Conservation (phyloP, 2,888 invertebrate genomes). For the Subacronicta megacephala region DNA sequence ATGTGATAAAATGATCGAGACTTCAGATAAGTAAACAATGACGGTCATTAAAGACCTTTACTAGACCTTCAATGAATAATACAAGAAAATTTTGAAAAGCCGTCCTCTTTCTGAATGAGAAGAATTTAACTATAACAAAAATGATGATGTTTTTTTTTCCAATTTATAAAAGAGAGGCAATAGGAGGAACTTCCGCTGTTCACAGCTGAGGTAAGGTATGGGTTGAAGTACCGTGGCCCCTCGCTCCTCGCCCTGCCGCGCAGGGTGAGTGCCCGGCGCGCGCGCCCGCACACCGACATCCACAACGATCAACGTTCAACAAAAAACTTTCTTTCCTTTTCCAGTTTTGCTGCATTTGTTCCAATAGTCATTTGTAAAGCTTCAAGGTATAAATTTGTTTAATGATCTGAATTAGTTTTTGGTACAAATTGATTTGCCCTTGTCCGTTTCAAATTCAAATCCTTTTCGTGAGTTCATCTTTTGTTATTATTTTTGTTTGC, state of each 20-base stretch:
- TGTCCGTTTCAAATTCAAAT: conserved; percentile 54
- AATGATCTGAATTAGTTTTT: conserved; percentile 33
- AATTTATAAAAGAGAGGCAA: conserved; percentile 37
- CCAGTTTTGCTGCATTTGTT: conserved; percentile 63
- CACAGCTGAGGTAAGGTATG: conserved; percentile 56
- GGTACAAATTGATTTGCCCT: conserved; percentile 39
- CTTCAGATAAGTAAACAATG: neutral
- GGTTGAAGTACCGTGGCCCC: conserved; percentile 48
- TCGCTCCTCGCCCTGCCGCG: conserved; percentile 48
- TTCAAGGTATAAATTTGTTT: conserved; percentile 35
- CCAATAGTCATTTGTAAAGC: conserved; percentile 51
- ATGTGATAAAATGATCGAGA: neutral
- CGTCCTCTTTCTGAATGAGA: neutral
- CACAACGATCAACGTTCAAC: conserved; percentile 57
- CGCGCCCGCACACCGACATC: conserved; percentile 61
- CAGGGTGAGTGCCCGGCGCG: conserved; percentile 72
- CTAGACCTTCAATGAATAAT: neutral
- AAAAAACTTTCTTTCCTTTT: conserved; percentile 66
- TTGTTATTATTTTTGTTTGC: conserved; percentile 52
- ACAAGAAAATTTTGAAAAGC: neutral
- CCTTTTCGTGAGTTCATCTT: conserved; percentile 48
- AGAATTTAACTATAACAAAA: neutral
- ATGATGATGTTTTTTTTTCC: neutral
- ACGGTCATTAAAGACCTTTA: neutral
- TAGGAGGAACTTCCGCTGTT: conserved; percentile 58